Percentiles rank a stretch among this genome's conserved stretches.
Conservation (phyloP, 2,113 vertebrate species). For the Leucopternis melanops region DNA sequence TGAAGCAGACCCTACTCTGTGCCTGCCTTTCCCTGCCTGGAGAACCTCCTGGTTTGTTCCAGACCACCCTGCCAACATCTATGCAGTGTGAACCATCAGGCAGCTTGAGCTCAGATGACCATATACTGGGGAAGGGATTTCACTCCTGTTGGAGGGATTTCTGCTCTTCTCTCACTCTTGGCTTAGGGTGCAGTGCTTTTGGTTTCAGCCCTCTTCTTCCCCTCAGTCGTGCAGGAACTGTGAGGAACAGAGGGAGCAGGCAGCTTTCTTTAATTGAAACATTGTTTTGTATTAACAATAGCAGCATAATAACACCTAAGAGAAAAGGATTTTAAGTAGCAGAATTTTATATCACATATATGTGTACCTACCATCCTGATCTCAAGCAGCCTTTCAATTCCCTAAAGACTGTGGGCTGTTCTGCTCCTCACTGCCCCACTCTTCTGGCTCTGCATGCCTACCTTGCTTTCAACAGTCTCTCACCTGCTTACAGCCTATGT, state of each 20-base stretch:
- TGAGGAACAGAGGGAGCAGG: neutral
- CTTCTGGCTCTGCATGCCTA: neutral
- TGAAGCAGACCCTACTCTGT: neutral
- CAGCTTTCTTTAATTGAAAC: neutral
- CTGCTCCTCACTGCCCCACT: neutral
- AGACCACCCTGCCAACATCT: neutral
- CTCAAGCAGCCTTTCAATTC: neutral
- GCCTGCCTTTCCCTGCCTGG: neutral
- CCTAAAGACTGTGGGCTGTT: neutral
- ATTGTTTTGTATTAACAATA: neutral
- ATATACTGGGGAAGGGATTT: neutral
- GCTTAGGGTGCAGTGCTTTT: neutral
- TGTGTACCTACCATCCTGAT: neutral
- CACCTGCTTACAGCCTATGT: neutral
- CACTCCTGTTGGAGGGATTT: neutral
- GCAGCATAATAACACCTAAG: neutral
- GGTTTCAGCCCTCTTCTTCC: neutral
- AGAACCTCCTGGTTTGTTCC: neutral
- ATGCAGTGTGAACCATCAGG: neutral
- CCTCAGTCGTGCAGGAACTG: neutral
- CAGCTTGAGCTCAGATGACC: neutral
- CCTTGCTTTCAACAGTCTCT: neutral
- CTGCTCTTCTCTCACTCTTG: neutral
- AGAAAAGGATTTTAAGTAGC: neutral
- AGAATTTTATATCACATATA: neutral